phyloP scores from a whole-genome alignment of 1,140 invertebrate genomes.

The Bombyx mandarina region DNA sequence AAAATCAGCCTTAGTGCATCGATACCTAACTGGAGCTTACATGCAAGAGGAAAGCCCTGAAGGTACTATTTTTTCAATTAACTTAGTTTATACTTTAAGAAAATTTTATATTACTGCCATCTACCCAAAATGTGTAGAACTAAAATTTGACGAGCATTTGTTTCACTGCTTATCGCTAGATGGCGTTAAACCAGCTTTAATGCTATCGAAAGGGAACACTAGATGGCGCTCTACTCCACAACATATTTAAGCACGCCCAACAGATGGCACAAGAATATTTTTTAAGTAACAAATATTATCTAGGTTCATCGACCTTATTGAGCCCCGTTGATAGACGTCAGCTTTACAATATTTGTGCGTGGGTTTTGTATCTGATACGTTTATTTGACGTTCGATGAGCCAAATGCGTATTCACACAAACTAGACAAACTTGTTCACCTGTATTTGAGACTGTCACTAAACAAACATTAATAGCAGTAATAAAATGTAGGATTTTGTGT shows the following conservation, averaged over 20 bases:
- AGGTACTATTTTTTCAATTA: slow-evolving; percentile 56
- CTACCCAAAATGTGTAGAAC: background rate
- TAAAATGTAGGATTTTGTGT: too few relatives aligned
- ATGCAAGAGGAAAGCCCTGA: slow-evolving; percentile 99
- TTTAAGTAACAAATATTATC: background rate
- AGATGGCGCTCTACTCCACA: slow-evolving; percentile 17
- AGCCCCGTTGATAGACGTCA: background rate
- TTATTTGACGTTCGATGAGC: too few relatives aligned
- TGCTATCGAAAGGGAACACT: background rate
- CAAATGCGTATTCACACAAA: too few relatives aligned
- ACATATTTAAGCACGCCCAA: background rate
- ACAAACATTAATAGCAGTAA: too few relatives aligned
- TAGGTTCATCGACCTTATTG: background rate
- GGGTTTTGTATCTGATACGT: too few relatives aligned
- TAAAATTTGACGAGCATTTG: too few relatives aligned
- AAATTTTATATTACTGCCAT: background rate
- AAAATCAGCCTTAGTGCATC: slow-evolving; percentile 97
- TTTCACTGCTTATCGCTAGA: too few relatives aligned
- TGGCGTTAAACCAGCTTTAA: too few relatives aligned
- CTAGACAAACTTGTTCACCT: too few relatives aligned
- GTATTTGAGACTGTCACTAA: too few relatives aligned
- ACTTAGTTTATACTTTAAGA: too few relatives aligned
- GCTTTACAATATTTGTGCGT: too few relatives aligned
- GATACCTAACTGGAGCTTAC: slow-evolving; percentile 97
- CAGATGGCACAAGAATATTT: background rate